phyloP scores from a whole-genome alignment of 2,113 vertebrate species.

The western clawed frog (Xenopus tropicalis) region DNA sequence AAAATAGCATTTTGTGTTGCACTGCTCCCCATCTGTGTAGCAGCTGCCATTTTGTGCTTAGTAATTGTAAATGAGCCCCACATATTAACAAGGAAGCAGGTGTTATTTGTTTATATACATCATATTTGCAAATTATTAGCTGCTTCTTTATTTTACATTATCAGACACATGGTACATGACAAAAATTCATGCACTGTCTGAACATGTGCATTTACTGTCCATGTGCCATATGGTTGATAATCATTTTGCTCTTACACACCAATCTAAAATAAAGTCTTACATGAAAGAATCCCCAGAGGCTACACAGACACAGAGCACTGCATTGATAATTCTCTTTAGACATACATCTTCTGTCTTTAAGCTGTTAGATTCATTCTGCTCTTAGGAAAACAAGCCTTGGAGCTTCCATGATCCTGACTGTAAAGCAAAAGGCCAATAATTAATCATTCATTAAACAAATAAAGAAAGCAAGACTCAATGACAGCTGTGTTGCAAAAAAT shows the following conservation, averaged over 20 bases:
- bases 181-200: conserved; percentile 1
- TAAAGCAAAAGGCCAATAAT: conserved; percentile 16
- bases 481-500: background rate
- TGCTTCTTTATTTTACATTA: background rate
- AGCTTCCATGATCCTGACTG: background rate
- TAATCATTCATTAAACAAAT: background rate
- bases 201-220: conserved; percentile 7
- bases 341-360: conserved; percentile 22
- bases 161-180: background rate
- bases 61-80: background rate
- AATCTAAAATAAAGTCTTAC: conserved; percentile 8
- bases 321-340: conserved; percentile 17
- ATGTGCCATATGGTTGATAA: conserved; percentile 28
- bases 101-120: no score
- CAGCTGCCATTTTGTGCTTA: no score
- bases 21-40: no score
- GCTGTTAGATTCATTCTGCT: conserved; percentile 31
- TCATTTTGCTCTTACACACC: background rate
- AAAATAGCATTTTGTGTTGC: no score
- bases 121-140: background rate
- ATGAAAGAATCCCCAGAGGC: conserved; percentile 24
- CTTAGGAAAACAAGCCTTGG: conserved; percentile 1
- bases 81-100: no score
- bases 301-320: background rate
- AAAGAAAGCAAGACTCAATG: background rate